Evolutionary conservation across 2,113 vertebrate species (phyloP).

Genomic region (Heterocephalus glaber): DNA sequence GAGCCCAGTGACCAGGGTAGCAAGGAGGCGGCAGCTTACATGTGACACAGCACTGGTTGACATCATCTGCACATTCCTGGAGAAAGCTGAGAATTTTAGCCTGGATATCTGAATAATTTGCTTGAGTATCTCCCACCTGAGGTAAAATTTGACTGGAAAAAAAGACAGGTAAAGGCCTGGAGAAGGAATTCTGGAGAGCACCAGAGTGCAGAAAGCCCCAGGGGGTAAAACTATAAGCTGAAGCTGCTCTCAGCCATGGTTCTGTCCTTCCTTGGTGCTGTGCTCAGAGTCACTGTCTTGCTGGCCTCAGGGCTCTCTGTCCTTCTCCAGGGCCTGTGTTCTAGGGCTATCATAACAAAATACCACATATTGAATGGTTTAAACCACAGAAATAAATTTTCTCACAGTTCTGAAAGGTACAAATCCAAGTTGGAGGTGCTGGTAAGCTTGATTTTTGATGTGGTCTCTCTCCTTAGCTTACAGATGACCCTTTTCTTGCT

Average conservation of each 20-base stretch:
- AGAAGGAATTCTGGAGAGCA: background rate
- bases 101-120: background rate
- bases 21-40: background rate
- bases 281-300: background rate
- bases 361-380: background rate
- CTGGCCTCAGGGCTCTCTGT: background rate
- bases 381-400: background rate
- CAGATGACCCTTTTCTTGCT: background rate
- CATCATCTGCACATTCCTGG: background rate
- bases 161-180: background rate
- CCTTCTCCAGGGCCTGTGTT: background rate
- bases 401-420: background rate
- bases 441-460: background rate
- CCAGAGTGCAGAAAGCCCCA: background rate
- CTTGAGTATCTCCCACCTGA: background rate
- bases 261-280: background rate
- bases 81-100: background rate
- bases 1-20: background rate
- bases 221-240: accelerated
- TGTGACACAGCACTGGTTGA: accelerated
- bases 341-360: background rate
- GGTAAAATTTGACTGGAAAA: background rate
- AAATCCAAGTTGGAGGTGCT: background rate
- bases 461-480: background rate
- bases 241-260: background rate